These are phyloP conservation scores for Cichlasoma orientale DNA, from an alignment of 2,797 vertebrate species.

Conservation along the genomic window DNA sequence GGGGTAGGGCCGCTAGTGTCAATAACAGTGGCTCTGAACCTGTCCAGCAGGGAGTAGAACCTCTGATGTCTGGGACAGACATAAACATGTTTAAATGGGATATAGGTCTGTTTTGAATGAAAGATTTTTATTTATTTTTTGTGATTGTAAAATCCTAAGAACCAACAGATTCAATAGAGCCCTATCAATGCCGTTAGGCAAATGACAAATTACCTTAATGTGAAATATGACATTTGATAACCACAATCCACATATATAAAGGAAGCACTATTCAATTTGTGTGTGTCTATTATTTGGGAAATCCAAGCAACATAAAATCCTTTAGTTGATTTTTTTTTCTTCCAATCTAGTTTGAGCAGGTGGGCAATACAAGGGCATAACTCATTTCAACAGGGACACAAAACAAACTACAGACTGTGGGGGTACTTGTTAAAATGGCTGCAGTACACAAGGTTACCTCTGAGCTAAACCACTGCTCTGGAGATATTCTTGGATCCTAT, in stretches of 20 bases:
- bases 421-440: accelerated
- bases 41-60: constrained; percentile 97
- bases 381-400: neutral
- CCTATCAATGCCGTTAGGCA: neutral
- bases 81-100: too few species aligned
- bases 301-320: accelerated
- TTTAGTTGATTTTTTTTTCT: neutral
- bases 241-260: too few species aligned
- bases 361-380: neutral
- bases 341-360: neutral
- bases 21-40: constrained; percentile 90
- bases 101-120: too few species aligned
- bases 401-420: neutral
- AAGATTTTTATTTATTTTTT: accelerated
- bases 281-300: neutral
- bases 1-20: constrained; percentile 86
- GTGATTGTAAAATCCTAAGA: neutral
- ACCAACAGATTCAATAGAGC: neutral
- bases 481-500: constrained; percentile 93
- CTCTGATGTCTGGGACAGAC: constrained; percentile 89
- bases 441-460: constrained; percentile 79
- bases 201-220: neutral
- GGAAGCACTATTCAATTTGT: too few species aligned
- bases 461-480: constrained; percentile 91
- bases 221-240: neutral